These are phyloP conservation scores for Atethmia centrago DNA, from an alignment of 2,888 invertebrate genomes.

Conservation along the genomic window DNA sequence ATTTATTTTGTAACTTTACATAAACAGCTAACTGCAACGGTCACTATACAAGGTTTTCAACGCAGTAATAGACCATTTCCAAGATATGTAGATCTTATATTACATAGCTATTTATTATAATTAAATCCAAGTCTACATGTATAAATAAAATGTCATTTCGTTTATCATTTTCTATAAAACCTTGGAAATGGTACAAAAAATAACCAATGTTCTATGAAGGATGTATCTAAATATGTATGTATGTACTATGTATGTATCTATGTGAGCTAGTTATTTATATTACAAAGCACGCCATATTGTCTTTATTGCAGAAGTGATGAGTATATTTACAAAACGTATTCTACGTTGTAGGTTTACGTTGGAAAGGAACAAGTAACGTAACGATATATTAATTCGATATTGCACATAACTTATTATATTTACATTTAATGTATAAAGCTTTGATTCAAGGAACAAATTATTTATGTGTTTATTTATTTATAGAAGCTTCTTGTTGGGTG, in stretches of 20 bases:
- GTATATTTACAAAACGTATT: constrained; percentile 63
- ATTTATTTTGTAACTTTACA: constrained; percentile 85
- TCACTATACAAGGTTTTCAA: constrained; percentile 70
- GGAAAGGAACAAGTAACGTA: constrained; percentile 40
- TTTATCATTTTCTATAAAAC: constrained; percentile 37
- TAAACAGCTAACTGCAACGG: constrained; percentile 85
- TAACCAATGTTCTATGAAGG: constrained; percentile 49
- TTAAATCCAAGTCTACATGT: constrained; percentile 31
- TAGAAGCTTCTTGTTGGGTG: background rate
- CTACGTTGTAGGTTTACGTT: constrained; percentile 29
- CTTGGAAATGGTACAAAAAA: constrained; percentile 59
- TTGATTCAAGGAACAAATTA: constrained; percentile 56
- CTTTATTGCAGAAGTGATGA: constrained; percentile 78
- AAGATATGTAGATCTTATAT: constrained; percentile 60
- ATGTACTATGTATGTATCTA: too few species aligned
- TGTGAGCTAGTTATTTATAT: constrained; percentile 75
- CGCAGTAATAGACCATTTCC: constrained; percentile 61
- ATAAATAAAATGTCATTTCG: constrained; percentile 40
- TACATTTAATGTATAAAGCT: constrained; percentile 51
- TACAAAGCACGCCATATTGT: constrained; percentile 88
- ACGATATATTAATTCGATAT: constrained; percentile 33
- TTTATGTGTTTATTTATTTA: constrained; percentile 17
- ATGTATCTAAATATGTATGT: constrained; percentile 36
- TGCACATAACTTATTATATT: constrained; percentile 47
- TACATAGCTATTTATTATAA: constrained; percentile 35